A percentile compares a stretch with the other conserved stretches of the same genome.
Evolutionary conservation across 2,888 invertebrate genomes (phyloP).

Genomic region (Elysia crispata): DNA sequence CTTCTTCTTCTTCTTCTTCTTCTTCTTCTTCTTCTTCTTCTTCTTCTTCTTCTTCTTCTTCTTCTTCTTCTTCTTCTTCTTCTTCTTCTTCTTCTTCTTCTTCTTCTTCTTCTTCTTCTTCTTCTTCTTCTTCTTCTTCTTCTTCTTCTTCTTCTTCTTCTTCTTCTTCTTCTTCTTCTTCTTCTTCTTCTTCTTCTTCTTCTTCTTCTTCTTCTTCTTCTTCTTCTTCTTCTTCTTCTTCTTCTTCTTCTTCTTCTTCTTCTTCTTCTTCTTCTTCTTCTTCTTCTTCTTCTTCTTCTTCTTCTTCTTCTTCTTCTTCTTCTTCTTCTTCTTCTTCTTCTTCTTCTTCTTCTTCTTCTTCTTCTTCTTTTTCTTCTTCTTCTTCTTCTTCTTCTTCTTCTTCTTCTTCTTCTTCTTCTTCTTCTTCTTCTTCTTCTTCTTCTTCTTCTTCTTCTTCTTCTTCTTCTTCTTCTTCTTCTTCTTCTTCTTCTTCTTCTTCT

Average conservation of each 20-base stretch:
- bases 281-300: neutral
- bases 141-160: neutral
- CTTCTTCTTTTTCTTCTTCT: neutral
- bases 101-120: neutral
- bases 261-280: neutral
- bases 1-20: conserved; percentile 30
- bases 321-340: neutral
- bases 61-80: neutral
- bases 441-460: conserved; percentile 30
- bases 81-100: neutral
- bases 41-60: conserved; percentile 11
- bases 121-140: neutral
- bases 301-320: neutral
- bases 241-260: neutral
- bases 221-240: neutral
- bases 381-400: neutral
- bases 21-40: conserved; percentile 26
- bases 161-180: neutral
- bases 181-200: neutral
- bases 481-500: neutral
- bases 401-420: conserved; percentile 19
- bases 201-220: neutral
- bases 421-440: conserved; percentile 30
- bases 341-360: neutral
- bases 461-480: conserved; percentile 18